Percentiles rank a stretch among this genome's conserved stretches.
Evolutionary conservation across 2,113 vertebrate species (phyloP).

Genomic region (Empidonax alnorum): DNA sequence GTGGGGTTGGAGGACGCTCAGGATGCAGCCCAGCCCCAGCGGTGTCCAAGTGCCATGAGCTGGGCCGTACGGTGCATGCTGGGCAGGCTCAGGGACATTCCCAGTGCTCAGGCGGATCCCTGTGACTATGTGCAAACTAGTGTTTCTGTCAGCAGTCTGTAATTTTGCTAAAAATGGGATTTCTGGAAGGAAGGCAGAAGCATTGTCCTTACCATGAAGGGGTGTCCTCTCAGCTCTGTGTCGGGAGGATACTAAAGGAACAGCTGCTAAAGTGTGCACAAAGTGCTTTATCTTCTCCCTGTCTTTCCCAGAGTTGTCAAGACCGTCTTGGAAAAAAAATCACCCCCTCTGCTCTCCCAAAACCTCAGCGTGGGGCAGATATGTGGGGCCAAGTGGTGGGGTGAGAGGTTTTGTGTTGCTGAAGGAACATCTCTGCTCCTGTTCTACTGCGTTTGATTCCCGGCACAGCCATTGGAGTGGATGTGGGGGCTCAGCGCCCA

Average conservation of each 20-base stretch:
- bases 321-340: not conserved
- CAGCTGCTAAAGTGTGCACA: not conserved
- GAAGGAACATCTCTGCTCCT: not conserved
- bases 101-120: not conserved
- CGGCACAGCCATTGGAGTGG: rapidly evolving
- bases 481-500: rapidly evolving
- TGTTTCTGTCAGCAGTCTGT: not conserved
- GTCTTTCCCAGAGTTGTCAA: not conserved
- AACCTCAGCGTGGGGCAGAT: not conserved
- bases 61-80: rapidly evolving
- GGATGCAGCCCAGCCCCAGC: not conserved
- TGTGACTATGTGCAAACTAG: not conserved
- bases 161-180: not conserved
- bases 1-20: rapidly evolving
- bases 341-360: not conserved
- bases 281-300: not conserved
- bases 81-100: rapidly evolving
- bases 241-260: not conserved
- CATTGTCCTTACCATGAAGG: rapidly evolving
- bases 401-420: not conserved
- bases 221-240: not conserved
- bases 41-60: not conserved
- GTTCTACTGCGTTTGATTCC: not conserved
- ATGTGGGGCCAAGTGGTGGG: not conserved
- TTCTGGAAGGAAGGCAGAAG: not conserved